phyloP scores from a whole-genome alignment of 2,797 vertebrate species.

The Streptopelia turtur region DNA sequence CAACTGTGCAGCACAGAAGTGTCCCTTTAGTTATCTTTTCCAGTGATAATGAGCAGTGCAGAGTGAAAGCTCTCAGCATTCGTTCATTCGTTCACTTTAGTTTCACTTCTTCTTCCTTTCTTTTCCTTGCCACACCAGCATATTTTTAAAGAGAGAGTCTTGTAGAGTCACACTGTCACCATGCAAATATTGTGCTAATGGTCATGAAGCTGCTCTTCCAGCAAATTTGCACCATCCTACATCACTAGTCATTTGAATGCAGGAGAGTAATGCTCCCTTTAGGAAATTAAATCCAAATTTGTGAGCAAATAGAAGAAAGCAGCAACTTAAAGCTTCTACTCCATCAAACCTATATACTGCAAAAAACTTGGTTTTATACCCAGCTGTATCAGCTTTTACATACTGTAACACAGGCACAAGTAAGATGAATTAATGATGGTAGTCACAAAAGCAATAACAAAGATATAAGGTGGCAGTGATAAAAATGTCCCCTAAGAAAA shows the following conservation, averaged over 20 bases:
- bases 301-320: neutral
- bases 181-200: neutral
- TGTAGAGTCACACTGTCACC: neutral
- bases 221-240: neutral
- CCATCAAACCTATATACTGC: neutral
- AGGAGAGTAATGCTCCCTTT: neutral
- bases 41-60: neutral
- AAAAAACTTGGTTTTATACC: neutral
- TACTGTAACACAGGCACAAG: neutral
- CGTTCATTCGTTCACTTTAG: neutral
- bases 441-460: constrained; percentile 31
- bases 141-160: neutral
- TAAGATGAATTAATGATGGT: constrained; percentile 26
- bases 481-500: constrained; percentile 38
- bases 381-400: neutral
- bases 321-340: neutral
- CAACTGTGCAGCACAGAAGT: neutral
- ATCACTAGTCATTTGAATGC: neutral
- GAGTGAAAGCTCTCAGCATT: neutral
- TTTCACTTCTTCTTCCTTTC: neutral
- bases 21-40: neutral
- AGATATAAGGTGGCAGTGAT: neutral
- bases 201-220: neutral
- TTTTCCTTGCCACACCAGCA: neutral
- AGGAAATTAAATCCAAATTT: constrained; percentile 18